These are phyloP conservation scores for Philopotamus ludificatus DNA, from an alignment of 1,140 invertebrate species.

Conservation along the genomic window DNA sequence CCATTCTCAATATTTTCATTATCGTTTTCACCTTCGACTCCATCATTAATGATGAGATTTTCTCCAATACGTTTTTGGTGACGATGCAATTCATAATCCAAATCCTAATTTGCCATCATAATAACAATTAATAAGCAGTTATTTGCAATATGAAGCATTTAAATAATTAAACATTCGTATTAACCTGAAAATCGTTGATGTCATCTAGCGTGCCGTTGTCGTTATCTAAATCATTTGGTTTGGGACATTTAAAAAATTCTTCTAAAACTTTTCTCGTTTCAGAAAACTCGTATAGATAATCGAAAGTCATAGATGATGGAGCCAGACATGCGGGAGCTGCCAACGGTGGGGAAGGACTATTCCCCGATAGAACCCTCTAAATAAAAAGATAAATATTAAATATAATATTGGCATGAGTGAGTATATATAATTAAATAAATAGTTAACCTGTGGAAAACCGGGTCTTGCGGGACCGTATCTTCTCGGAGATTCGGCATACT, in stretches of 20 bases:
- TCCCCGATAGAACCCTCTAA: conserved; percentile 53
- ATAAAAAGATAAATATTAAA: conserved; percentile 39
- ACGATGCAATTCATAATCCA: conserved; percentile 80
- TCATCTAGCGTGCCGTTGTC: conserved; percentile 48
- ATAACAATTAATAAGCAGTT: conserved; percentile 20
- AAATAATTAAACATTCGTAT: conserved; percentile 7
- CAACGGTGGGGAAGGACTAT: conserved; percentile 53
- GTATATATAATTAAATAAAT: conserved; percentile 4
- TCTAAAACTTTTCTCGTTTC: conserved; percentile 87
- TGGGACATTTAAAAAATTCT: conserved; percentile 84
- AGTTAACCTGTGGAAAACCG: conserved; percentile 55
- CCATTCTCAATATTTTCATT: conserved; percentile 40
- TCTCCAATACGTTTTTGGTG: conserved; percentile 47
- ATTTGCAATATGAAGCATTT: conserved; percentile 31
- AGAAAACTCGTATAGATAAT: conserved; percentile 87
- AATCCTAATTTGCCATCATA: conserved; percentile 64
- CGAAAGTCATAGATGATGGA: conserved; percentile 60
- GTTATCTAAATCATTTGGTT: conserved; percentile 34
- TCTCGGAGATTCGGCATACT: conserved; percentile 88
- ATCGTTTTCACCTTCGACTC: conserved; percentile 20
- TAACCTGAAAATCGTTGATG: conserved; percentile 59
- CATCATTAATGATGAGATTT: conserved; percentile 43
- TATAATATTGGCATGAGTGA: neutral
- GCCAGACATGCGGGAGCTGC: conserved; percentile 51
- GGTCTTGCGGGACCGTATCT: conserved; percentile 70